Conservation (phyloP, 2,797 vertebrate genomes). For the Ctenopoma multispine region DNA sequence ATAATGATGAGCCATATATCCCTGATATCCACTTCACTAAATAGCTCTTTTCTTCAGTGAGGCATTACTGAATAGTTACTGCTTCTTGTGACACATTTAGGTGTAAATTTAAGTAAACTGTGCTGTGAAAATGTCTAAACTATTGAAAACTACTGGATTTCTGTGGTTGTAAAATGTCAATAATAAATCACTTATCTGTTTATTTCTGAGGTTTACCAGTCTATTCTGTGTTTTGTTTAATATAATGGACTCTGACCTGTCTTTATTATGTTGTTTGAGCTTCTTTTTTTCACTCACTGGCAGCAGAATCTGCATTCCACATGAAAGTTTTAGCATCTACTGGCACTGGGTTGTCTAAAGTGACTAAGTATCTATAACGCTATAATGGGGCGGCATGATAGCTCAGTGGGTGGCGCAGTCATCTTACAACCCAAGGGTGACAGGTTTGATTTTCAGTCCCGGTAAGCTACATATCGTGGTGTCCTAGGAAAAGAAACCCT, state of each 20-base stretch:
- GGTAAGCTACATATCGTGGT: no score
- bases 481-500: no score
- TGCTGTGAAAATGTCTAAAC: neutral
- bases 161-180: neutral
- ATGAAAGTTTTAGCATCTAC: neutral
- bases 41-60: slow-evolving; percentile 57
- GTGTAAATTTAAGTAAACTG: neutral
- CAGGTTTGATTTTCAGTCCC: no score
- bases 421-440: no score
- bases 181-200: neutral
- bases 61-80: slow-evolving; percentile 40
- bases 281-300: no score
- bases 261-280: no score
- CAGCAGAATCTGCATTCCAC: no score
- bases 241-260: no score
- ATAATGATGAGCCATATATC: slow-evolving; percentile 77
- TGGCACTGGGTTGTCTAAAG: neutral
- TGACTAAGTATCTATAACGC: no score
- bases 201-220: neutral
- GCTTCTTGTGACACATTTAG: slow-evolving; percentile 13
- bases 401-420: no score
- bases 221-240: no score
- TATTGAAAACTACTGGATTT: neutral
- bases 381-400: no score
- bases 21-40: slow-evolving; percentile 69